Evolutionary conservation across 2,888 invertebrate genomes (phyloP).

Genomic region (Steromphala cineraria): DNA sequence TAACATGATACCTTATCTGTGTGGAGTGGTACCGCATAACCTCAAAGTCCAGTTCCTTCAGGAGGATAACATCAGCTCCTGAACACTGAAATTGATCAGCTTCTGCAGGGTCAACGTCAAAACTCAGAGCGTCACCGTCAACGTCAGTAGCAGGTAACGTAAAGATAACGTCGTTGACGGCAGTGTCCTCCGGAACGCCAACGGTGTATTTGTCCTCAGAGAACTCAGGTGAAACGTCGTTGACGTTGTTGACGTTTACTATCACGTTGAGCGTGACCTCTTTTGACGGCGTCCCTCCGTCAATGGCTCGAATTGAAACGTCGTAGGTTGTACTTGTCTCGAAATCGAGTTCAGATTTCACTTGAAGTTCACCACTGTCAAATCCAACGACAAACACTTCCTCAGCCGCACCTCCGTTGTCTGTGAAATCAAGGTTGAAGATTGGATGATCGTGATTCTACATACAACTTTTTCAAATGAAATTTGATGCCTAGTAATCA

Average conservation of each 20-base stretch:
- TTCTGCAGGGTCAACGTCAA: background rate
- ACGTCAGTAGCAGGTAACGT: background rate
- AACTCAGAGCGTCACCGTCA: background rate
- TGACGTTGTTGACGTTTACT: background rate
- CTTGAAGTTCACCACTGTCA: background rate
- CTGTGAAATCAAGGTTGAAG: background rate
- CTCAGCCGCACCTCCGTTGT: background rate
- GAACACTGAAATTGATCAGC: background rate
- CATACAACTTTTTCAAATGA: too few species aligned
- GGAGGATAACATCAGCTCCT: background rate
- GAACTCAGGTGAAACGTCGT: background rate
- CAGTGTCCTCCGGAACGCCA: background rate
- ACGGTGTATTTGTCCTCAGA: background rate
- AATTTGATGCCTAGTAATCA: too few species aligned
- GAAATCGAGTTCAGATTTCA: background rate
- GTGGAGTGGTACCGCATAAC: background rate
- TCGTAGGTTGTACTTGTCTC: background rate
- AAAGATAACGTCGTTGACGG: background rate
- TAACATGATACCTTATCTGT: background rate
- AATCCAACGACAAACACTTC: background rate
- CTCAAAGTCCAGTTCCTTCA: background rate
- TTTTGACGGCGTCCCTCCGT: background rate
- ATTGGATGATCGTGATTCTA: too few species aligned
- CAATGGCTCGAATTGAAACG: background rate
- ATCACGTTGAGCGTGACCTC: background rate